Evolutionary conservation across 2,797 vertebrate genomes (phyloP).

Genomic region (Crocodylus rhombifer): DNA sequence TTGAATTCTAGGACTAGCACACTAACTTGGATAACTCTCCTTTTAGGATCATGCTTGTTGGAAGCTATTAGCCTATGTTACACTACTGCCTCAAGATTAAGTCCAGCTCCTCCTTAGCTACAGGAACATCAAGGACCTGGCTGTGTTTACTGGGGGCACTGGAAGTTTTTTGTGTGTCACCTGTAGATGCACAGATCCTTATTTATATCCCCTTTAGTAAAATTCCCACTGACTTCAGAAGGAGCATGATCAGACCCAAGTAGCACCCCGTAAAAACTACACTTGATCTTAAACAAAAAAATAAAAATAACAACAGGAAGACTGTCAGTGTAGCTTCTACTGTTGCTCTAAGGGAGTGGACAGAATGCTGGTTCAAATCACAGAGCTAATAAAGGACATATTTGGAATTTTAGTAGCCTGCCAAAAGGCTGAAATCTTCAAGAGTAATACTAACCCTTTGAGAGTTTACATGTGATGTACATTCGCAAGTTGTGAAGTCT

Average conservation of each 20-base stretch:
- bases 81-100: background rate
- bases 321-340: slow-evolving; percentile 7
- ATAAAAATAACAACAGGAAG: background rate
- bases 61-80: background rate
- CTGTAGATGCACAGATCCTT: background rate
- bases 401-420: slow-evolving; percentile 74
- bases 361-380: slow-evolving; percentile 72
- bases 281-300: background rate
- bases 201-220: background rate
- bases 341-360: slow-evolving; percentile 60
- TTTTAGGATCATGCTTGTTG: background rate
- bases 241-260: background rate
- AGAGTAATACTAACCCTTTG: background rate
- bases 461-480: background rate
- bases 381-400: slow-evolving; percentile 73
- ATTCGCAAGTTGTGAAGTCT: slow-evolving; percentile 52
- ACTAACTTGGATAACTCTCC: background rate
- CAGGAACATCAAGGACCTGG: background rate
- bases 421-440: slow-evolving; percentile 51
- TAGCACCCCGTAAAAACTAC: background rate
- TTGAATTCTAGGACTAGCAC: background rate
- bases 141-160: background rate
- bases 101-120: background rate
- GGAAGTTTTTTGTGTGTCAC: background rate
- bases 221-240: background rate